Evolutionary conservation across 2,113 vertebrate species (phyloP).

Genomic region (Zapus hudsonius): DNA sequence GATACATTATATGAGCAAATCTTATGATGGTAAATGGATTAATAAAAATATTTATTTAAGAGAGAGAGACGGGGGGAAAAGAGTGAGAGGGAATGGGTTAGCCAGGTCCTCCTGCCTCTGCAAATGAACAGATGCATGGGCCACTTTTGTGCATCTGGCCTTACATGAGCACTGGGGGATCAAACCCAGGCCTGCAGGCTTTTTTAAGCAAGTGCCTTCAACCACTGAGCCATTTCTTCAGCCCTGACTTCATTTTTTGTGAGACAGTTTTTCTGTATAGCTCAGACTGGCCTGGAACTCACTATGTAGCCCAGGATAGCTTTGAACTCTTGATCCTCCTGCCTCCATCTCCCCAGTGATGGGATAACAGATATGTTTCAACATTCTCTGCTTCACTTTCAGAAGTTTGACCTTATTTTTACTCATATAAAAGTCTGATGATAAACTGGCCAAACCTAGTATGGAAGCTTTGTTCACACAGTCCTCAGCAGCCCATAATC

Average conservation of each 20-base stretch:
- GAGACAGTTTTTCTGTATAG: neutral
- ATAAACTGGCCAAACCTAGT: neutral
- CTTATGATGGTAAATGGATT: too few relatives aligned
- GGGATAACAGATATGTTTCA: neutral
- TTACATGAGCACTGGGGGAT: too few relatives aligned
- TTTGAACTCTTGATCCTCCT: neutral
- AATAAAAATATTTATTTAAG: too few relatives aligned
- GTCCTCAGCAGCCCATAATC: neutral
- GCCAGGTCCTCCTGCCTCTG: too few relatives aligned
- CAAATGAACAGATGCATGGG: too few relatives aligned
- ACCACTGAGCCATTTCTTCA: too few relatives aligned
- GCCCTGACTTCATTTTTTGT: neutral
- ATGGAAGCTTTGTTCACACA: neutral
- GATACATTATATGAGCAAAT: too few relatives aligned
- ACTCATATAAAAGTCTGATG: neutral
- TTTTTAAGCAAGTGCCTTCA: too few relatives aligned
- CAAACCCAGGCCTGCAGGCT: too few relatives aligned
- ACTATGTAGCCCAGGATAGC: neutral
- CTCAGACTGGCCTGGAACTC: neutral
- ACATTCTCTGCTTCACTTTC: neutral
- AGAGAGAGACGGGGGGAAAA: too few relatives aligned
- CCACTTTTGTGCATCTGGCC: too few relatives aligned
- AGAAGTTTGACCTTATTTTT: slow-evolving; percentile 43
- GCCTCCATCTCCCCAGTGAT: neutral
- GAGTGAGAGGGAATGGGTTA: too few relatives aligned